These are phyloP conservation scores for Drosophila aldrichi DNA, from an alignment of 2,888 invertebrate species.

Conservation along the genomic window DNA sequence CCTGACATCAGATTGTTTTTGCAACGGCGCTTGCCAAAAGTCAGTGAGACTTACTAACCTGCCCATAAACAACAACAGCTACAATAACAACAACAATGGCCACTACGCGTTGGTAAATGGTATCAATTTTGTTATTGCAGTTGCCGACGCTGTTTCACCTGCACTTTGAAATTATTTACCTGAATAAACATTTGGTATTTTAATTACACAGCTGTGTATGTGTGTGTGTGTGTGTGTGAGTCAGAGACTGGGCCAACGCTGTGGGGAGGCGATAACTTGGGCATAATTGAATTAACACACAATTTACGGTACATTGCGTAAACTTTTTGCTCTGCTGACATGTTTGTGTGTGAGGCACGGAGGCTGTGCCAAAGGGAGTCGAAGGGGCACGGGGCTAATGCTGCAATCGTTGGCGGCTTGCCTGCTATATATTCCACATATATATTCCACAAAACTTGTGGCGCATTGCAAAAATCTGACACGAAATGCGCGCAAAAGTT, in stretches of 20 bases:
- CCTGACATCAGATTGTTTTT: constrained; percentile 74
- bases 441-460: constrained; percentile 44
- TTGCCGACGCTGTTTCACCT: constrained; percentile 49
- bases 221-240: constrained; percentile 19
- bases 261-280: constrained; percentile 58
- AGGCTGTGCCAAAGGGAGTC: constrained; percentile 18
- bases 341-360: constrained; percentile 13
- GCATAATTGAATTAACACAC: constrained; percentile 83
- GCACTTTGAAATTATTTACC: constrained; percentile 82
- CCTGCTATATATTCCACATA: constrained; percentile 17
- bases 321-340: constrained; percentile 65
- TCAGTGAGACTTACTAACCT: constrained; percentile 64
- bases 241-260: constrained; percentile 21
- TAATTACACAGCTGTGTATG: constrained; percentile 71
- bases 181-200: constrained; percentile 83
- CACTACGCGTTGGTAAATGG: constrained; percentile 41
- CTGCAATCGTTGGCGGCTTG: constrained; percentile 41
- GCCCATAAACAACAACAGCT: constrained; percentile 55
- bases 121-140: constrained; percentile 75
- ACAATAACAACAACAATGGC: constrained; percentile 10
- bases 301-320: constrained; percentile 81
- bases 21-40: constrained; percentile 66
- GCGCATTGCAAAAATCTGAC: constrained; percentile 50
- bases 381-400: constrained; percentile 5
- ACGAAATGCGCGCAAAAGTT: constrained; percentile 47